A percentile compares a stretch with the other conserved stretches of the same genome.
These are phyloP conservation scores for Pterois miles DNA, from an alignment of 2,797 vertebrate species.

Conservation along the genomic window DNA sequence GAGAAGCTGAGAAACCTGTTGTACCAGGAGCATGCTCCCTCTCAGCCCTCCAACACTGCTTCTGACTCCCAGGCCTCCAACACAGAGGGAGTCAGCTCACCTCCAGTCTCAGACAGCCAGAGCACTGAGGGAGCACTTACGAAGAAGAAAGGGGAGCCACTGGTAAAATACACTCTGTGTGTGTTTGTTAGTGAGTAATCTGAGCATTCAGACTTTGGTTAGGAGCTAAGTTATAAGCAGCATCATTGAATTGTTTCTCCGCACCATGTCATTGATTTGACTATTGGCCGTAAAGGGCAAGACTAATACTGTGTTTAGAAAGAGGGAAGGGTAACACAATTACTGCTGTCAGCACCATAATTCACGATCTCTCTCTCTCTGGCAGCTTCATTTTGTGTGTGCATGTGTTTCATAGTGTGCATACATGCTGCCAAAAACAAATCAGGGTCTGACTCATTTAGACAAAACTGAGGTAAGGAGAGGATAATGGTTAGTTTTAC, in stretches of 20 bases:
- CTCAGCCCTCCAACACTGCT: slow-evolving; percentile 65
- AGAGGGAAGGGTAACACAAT: slow-evolving; percentile 23
- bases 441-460: slow-evolving; percentile 42
- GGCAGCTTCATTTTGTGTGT: slow-evolving; percentile 31
- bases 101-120: slow-evolving; percentile 76
- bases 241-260: slow-evolving; percentile 17
- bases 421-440: slow-evolving; percentile 21
- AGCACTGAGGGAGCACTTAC: slow-evolving; percentile 73
- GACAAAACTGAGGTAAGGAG: slow-evolving; percentile 34
- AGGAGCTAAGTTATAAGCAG: slow-evolving; percentile 23
- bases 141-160: slow-evolving; percentile 78
- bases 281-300: slow-evolving; percentile 44
- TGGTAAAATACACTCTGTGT: slow-evolving; percentile 71
- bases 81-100: slow-evolving; percentile 79
- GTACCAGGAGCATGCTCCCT: slow-evolving; percentile 86
- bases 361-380: slow-evolving; percentile 20
- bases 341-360: slow-evolving; percentile 22
- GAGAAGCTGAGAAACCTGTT: slow-evolving; percentile 94
- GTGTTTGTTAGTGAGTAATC: slow-evolving; percentile 14
- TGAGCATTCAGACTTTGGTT: slow-evolving; percentile 9
- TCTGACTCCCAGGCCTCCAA: slow-evolving; percentile 65
- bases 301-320: slow-evolving; percentile 35
- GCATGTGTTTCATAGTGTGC: neutral
- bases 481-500: slow-evolving; percentile 28
- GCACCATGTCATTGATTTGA: slow-evolving; percentile 43